Evolutionary conservation across 2,797 vertebrate species (phyloP).

Genomic region (Spea hammondii): DNA sequence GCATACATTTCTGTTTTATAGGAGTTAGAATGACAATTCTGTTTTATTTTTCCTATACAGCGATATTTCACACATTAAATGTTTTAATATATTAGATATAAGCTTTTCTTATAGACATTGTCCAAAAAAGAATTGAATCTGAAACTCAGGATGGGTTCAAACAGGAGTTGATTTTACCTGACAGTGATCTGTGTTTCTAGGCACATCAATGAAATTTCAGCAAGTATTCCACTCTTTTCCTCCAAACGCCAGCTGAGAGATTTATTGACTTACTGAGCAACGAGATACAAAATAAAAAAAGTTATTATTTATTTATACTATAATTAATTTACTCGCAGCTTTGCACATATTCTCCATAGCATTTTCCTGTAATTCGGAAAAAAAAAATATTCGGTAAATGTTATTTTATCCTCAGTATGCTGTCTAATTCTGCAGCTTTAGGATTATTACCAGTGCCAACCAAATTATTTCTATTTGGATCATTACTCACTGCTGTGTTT

Average conservation of each 20-base stretch:
- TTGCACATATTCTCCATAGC: constrained; percentile 26
- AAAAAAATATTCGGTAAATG: constrained; percentile 28
- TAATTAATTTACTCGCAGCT: constrained; percentile 39
- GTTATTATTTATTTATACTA: constrained; percentile 41
- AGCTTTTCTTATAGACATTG: constrained; percentile 17
- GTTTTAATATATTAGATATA: constrained; percentile 27
- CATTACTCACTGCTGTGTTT: constrained; percentile 2
- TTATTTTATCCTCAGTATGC: constrained; percentile 13
- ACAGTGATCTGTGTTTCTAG: constrained; percentile 49
- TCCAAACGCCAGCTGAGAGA: constrained; percentile 44
- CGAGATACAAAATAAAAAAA: constrained; percentile 29
- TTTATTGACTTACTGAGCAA: constrained; percentile 47
- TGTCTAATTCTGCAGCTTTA: constrained; percentile 18
- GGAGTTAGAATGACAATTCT: too few relatives aligned
- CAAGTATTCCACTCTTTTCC: constrained; percentile 27
- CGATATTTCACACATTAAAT: not conserved
- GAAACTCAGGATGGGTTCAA: constrained; percentile 41
- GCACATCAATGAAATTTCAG: constrained; percentile 36
- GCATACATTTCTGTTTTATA: too few relatives aligned
- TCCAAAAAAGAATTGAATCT: constrained; percentile 34
- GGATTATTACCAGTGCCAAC: constrained; percentile 24
- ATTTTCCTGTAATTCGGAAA: constrained; percentile 8
- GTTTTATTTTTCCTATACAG: not conserved
- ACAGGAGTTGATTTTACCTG: constrained; percentile 38
- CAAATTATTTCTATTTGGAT: constrained; percentile 13